Base-by-base conservation (phyloP, 2,888 invertebrate genomes). In the Drosophila paracracens region DNA sequence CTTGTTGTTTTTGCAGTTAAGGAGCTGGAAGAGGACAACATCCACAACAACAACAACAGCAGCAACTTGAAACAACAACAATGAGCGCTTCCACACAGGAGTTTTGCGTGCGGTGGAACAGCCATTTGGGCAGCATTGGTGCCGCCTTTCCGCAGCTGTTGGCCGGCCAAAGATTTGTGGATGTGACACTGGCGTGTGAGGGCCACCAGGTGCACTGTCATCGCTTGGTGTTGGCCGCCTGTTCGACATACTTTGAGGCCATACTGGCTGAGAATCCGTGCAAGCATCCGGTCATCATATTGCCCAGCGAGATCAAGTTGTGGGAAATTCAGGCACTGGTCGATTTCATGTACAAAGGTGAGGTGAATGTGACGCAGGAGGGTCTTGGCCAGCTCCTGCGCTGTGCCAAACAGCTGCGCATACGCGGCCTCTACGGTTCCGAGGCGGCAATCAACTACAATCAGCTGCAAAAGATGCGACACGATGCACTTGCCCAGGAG, bases 341-440 rank as follows among this genome's bases (percentile, higher is more conserved):
- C 40, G 97, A 97, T 93, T 97, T 97, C 91, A 97, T 97, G 97
- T 97, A 97, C 93, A 97, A 97, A 91, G 97, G 97, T 0, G 97
- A 97, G 92, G 97, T 97, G 38, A 97, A 97, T 91, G 97, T 97
- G 0, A 96, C 97, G 4, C 97, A 97, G 87, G 97, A 97, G 65
- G 97, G 97, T 72, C 93, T 97, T 59, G 96, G 97, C 38, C 96
- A 96, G 80, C 93, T 97, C n/a, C 93, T 97, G 13, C 96, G 96
- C 89, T 97, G 97, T 0, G 97, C 97, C 0, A 97, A 97, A 90
- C 96, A 97, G 21, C 92, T 97, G 83, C 97, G 97, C 91, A 97
- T 97, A 70, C 95, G 97, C 89, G 97, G 97, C 86, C 81, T 93
- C 0, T 93, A 93, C 60, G 94, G 93, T 1, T 91, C 92, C 5